Base-by-base conservation (phyloP, 2,888 invertebrate species). In the Galeopsomyia nigrocyanea region DNA sequence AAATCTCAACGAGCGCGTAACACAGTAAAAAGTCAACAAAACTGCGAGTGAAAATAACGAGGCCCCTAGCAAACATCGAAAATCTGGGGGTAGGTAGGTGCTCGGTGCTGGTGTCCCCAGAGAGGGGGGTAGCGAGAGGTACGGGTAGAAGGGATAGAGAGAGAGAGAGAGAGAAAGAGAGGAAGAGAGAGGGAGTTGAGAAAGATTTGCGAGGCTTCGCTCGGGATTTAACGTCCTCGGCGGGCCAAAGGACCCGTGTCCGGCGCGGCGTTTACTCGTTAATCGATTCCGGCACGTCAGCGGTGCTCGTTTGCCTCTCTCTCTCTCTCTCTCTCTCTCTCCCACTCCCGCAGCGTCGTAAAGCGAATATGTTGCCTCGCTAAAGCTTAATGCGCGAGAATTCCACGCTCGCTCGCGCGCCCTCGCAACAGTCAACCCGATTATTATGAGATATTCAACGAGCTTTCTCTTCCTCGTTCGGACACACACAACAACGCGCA, bases 181-280 rank as follows among this genome's bases (percentile, higher is more conserved):
- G 67, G 70, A 65, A 58, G 39, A 57, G 74, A 64, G 47, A 64
- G 67, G 70, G 67, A 58, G 39, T 39, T 10, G 39, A 26, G 73
- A 69, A 73, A 69, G 68, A 69, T 73, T 73, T 73, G 73, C 73
- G 70, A 70, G 58, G 62, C 55, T 60, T 55, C 49, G 22, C 74
- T 66, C 70, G 74, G 70, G 74, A 74, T 74, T 74, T 39, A 39
- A 39, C 39, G 69, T 73, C 69, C 69, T 69, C 70, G 57, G 69
- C 69, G 66, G 26, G 67, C 68, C 68, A 73, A 68, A 73, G 68
- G 68, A 73, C 72, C 64, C 61, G 55, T 49, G 62, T 74, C 73
- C 73, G 31, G 70, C 60, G 67, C 57, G 71, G 73, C 73, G 69
- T 75, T 76, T 77, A 74, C 73, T 78, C 76, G 75, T 71, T 73